Evolutionary conservation across 2,888 invertebrate genomes (phyloP).

Genomic region (Hirudinaria manillensis): DNA sequence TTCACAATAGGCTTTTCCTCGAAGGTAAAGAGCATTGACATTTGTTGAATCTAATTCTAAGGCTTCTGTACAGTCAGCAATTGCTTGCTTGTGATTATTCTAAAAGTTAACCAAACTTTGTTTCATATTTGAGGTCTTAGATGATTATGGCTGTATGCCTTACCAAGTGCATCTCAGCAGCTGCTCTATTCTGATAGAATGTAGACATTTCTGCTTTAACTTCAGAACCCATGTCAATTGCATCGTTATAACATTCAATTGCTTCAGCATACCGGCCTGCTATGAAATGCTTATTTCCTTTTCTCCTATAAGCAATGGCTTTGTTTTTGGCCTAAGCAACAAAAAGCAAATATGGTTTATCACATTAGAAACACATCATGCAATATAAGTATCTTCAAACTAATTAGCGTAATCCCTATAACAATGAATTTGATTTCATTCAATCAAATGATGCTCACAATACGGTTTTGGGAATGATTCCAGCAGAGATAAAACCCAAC

Average conservation of each 20-base stretch:
- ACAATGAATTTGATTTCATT: no score
- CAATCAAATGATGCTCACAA: no score
- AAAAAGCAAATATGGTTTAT: no score
- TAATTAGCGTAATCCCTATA: no score
- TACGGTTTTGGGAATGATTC: conserved; percentile 58
- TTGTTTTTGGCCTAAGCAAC: conserved; percentile 39
- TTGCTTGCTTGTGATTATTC: conserved; percentile 72
- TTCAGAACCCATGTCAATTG: conserved; percentile 55
- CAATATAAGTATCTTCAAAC: no score
- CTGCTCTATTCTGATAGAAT: conserved; percentile 91
- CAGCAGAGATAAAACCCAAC: conserved; percentile 70
- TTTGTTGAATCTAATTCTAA: conserved; percentile 77
- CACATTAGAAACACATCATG: no score
- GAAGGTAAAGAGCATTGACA: conserved; percentile 75
- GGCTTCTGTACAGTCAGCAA: conserved; percentile 79
- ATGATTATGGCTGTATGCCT: background rate
- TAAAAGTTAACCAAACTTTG: background rate
- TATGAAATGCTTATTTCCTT: conserved; percentile 57
- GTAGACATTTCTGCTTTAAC: conserved; percentile 73
- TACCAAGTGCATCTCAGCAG: conserved; percentile 81
- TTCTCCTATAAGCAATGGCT: conserved; percentile 56
- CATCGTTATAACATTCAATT: conserved; percentile 56
- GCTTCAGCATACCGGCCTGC: conserved; percentile 55
- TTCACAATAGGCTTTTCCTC: conserved; percentile 66
- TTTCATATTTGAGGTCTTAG: background rate